Conservation (phyloP, 1,140 invertebrate genomes). For the Drosophila lacertosa region DNA sequence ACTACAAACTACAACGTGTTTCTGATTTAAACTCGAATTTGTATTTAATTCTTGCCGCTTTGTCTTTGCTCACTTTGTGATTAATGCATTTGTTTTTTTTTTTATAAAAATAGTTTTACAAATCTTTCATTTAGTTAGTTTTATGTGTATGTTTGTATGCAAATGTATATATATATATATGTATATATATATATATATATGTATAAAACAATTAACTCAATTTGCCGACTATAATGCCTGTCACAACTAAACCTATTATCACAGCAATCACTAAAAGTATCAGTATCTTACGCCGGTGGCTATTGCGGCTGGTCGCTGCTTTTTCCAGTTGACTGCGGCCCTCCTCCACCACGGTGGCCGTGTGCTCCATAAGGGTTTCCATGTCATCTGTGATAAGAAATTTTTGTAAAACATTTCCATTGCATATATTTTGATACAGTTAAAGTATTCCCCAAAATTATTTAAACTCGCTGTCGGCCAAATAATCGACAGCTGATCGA, state of each 20-base stretch:
- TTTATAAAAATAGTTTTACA: constrained; percentile 75
- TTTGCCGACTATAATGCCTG: constrained; percentile 87
- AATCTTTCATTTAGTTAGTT: constrained; percentile 53
- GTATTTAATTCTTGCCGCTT: constrained; percentile 41
- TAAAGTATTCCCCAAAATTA: too few species aligned
- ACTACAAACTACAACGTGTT: constrained; percentile 47
- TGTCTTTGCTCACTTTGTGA: constrained; percentile 73
- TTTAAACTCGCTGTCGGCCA: too few species aligned
- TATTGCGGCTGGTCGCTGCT: constrained; percentile 90
- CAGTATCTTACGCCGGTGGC: constrained; percentile 89
- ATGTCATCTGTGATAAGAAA: constrained; percentile 90
- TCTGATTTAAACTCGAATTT: constrained; percentile 42
- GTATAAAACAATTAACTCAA: constrained; percentile 84
- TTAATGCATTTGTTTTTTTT: constrained; percentile 57
- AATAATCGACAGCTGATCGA: too few species aligned
- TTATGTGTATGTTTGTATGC: constrained; percentile 42
- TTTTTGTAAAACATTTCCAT: too few species aligned
- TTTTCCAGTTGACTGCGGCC: constrained; percentile 91
- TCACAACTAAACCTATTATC: constrained; percentile 88
- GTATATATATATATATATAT: constrained; percentile 30
- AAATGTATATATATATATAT: constrained; percentile 22
- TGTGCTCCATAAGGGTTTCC: constrained; percentile 93
- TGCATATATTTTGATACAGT: too few species aligned
- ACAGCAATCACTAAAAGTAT: constrained; percentile 87
- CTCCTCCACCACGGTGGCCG: constrained; percentile 90